Evolutionary conservation across 2,113 vertebrate species (phyloP), one percentile per base, ranked within the genome.

Genomic region (Microcebus jonahi): DNA sequence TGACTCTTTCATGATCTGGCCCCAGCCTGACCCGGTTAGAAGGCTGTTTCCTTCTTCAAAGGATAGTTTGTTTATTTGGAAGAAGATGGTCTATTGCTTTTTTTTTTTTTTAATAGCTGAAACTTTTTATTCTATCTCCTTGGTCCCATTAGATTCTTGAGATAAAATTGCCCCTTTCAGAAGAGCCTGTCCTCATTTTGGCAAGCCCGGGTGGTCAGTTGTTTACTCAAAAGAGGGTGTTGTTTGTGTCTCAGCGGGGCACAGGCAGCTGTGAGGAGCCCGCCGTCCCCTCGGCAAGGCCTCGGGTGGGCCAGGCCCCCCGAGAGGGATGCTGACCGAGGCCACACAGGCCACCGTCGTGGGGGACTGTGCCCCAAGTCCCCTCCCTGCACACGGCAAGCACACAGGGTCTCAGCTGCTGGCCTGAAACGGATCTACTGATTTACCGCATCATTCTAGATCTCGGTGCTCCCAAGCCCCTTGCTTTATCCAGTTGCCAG

Each of bases 21-120:
- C 86, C 59, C 53, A 27, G 45, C 20, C 77, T 97, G 86, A 94
- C 83, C 86, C 42, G 1, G 2, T 96, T 80, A 68, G 65, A 65
- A 96, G 77, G 36, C 9, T 77, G 57, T 77, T 95, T 82, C 96
- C 97, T 95, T 95, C 29, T 96, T 98, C 94, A 95, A 97, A 97
- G 94, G 70, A 27, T 23, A 71, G 39, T 95, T 98, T 98, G 68
- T 96, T 97, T 29, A 6, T 55, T 93, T 90, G 92, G 55, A 94
- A 95, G 81, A 82, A 97, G 94, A 73, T 6, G 27, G 21, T 83
- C 36, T 73, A 45, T 94, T 93, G n/a, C 61, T 59, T 77, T 48
- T 79, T 94, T 84, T 77, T 93, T 84, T 77, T 91, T 81, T 82
- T 82, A 96, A 97, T 92, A 23, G 4, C 90, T 97, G 84, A 96